Conservation (phyloP, 2,888 invertebrate species). For the Antheraea assamensis region DNA sequence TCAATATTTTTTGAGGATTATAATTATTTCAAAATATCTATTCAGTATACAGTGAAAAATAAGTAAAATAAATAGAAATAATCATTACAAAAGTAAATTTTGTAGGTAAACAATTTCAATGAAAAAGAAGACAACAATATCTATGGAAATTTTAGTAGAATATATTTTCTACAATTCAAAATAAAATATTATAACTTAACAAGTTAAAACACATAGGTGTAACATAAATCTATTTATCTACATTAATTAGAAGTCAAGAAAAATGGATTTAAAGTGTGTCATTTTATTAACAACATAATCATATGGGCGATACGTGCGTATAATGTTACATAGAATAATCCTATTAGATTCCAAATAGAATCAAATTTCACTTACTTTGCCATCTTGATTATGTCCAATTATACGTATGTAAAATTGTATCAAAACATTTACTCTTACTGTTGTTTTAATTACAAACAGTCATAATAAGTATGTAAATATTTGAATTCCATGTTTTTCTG, state of each 20-base stretch:
- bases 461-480: not conserved
- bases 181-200: not conserved
- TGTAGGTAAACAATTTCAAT: not conserved
- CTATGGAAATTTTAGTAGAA: not conserved
- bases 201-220: not conserved
- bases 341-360: constrained; percentile 37
- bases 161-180: not conserved
- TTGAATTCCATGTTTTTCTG: not conserved
- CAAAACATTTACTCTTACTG: not conserved
- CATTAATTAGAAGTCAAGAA: not conserved
- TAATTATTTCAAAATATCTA: not conserved
- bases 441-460: not conserved
- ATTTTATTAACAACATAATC: constrained; percentile 40
- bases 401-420: not conserved
- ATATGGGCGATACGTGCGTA: constrained; percentile 35
- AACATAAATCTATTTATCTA: not conserved
- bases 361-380: constrained; percentile 66
- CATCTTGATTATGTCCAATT: constrained; percentile 51
- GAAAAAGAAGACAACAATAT: not conserved
- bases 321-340: constrained; percentile 43
- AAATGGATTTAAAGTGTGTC: not conserved
- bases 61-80: not conserved
- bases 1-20: no score
- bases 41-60: not conserved
- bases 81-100: not conserved